These are phyloP conservation scores for Micromys minutus DNA, from an alignment of 2,113 vertebrate species.

Conservation along the genomic window DNA sequence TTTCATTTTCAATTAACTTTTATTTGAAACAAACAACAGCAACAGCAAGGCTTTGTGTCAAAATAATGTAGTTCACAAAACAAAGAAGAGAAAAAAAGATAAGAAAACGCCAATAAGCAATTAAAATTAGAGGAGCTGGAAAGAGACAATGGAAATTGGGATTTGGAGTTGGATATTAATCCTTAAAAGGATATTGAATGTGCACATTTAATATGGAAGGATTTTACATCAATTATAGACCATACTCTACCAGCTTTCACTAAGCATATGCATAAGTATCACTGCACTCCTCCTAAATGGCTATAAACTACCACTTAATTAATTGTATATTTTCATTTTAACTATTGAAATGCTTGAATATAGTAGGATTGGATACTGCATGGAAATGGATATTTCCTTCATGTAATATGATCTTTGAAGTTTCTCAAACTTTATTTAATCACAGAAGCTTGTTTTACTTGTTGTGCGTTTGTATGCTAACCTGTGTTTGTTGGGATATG, in stretches of 20 bases:
- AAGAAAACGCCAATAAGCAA: neutral
- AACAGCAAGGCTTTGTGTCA: neutral
- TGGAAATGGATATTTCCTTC: neutral
- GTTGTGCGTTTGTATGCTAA: neutral
- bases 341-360: neutral
- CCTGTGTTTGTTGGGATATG: neutral
- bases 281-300: no score
- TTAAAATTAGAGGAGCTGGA: neutral
- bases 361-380: neutral
- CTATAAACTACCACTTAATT: neutral
- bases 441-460: neutral
- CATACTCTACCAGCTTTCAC: neutral
- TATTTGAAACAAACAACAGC: neutral
- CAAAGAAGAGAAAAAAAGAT: neutral
- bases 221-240: neutral
- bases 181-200: neutral
- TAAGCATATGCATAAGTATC: neutral
- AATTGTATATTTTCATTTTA: neutral
- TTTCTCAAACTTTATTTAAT: neutral
- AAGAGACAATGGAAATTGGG: neutral
- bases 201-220: neutral
- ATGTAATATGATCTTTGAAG: neutral
- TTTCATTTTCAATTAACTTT: conserved; percentile 64
- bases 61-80: neutral
- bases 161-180: neutral